phyloP scores from a whole-genome alignment of 2,888 invertebrate genomes.

The Mayetiola destructor region DNA sequence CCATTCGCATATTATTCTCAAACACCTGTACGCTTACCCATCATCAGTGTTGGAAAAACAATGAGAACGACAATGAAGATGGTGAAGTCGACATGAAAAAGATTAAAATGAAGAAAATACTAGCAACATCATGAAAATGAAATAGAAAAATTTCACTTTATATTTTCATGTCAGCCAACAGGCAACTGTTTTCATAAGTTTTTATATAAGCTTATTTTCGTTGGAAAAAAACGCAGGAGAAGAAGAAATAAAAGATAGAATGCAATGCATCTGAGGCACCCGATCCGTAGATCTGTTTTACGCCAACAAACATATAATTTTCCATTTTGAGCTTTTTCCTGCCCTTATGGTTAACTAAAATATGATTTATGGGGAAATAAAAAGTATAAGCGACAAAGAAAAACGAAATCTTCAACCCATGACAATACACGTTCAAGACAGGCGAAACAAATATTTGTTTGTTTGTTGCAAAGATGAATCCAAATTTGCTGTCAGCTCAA shows the following conservation, averaged over 20 bases:
- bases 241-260: too few relatives aligned
- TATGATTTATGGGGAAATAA: conserved; percentile 3
- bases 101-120: too few relatives aligned
- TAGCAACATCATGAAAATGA: not conserved
- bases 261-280: conserved; percentile 2
- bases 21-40: conserved; percentile 5
- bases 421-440: not conserved
- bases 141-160: not conserved
- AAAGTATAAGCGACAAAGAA: not conserved
- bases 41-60: too few relatives aligned
- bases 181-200: not conserved
- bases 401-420: not conserved
- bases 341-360: not conserved
- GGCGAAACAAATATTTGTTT: too few relatives aligned
- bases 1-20: conserved; percentile 2
- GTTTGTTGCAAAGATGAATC: too few relatives aligned
- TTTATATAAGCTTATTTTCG: conserved; percentile 1
- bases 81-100: too few relatives aligned
- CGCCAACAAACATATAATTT: conserved; percentile 7
- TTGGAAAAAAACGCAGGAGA: too few relatives aligned
- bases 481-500: too few relatives aligned
- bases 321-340: conserved; percentile 5
- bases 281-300: not conserved
- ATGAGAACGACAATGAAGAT: too few relatives aligned
- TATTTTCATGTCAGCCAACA: not conserved